Evolutionary conservation across 2,113 vertebrate species (phyloP), one percentile per base, ranked within the genome.

Genomic region (Peromyscus californicus): DNA sequence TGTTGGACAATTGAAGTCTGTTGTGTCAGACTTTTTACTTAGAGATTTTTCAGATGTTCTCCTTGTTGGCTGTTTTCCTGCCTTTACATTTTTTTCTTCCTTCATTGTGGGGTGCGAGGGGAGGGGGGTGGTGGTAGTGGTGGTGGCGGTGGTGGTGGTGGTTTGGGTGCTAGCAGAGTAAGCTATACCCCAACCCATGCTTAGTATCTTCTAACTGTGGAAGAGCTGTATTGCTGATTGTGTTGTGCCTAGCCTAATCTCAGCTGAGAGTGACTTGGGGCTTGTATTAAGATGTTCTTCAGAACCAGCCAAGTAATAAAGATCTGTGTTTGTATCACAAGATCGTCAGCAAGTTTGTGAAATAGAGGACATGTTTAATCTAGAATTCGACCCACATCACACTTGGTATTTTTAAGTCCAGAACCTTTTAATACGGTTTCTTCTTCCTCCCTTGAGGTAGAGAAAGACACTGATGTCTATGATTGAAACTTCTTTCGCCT

Each of bases 301-400:
- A 84, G 59, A 95, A 72, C 85, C 79, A 90, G 16, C 59, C 36
- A 65, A 88, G 45, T 80, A 61, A 17, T 90, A 82, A 80, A 45
- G 80, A 48, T 78, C 63, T 88, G 10, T 92, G 17, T 76, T 76
- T 89, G 42, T 88, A 54, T 89, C 69, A 78, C 69, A 69, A 33
- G 10, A 72, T 88, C 31, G 45, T 89, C 59, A 89, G 10, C 67
- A 82, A 90, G 90, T 80, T 29, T 93, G 8, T 94, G 45, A 74
- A 90, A 42, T 69, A 39, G 8, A 74, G 33, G 36, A 15, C 75
- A 70, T 86, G 88, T 91, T 91, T 93, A 96, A 59, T 76, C 10
- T 76, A 83, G 54, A 83, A 86, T 90, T 97, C 84, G 5, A 97
- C 94, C 42, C 48, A 59, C 8, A 36, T 93, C 70, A 86, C 80